phyloP scores from a whole-genome alignment of 2,113 vertebrate genomes.

The Ranitomeya imitator region DNA sequence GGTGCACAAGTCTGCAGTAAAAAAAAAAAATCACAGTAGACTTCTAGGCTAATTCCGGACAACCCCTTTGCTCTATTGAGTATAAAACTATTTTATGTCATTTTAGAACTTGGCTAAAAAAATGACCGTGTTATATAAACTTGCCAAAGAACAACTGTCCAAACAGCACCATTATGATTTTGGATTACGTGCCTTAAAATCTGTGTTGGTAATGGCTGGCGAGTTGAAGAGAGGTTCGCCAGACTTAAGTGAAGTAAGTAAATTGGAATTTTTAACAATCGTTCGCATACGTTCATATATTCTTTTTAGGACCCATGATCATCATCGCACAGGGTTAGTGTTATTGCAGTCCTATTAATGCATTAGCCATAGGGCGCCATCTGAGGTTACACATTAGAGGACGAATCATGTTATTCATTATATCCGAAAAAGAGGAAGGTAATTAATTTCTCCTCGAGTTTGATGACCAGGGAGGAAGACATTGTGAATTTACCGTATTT shows the following conservation, averaged over 20 bases:
- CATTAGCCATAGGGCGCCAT: background rate
- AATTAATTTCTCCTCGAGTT: background rate
- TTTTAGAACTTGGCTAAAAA: conserved; percentile 90
- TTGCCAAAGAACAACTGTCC: conserved; percentile 91
- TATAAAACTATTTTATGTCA: background rate
- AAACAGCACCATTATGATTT: conserved; percentile 98
- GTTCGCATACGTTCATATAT: no score
- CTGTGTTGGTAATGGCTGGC: conserved; percentile 94
- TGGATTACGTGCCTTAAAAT: conserved; percentile 91
- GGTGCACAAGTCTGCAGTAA: no score
- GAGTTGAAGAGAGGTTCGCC: conserved; percentile 90
- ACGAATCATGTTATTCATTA: background rate
- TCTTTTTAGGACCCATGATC: no score
- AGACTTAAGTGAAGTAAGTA: conserved; percentile 84
- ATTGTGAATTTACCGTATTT: background rate
- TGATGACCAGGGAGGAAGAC: background rate
- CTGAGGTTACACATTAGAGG: background rate
- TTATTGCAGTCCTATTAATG: background rate
- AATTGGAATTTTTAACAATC: background rate
- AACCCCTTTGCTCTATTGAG: background rate
- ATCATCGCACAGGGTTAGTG: background rate
- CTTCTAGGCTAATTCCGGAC: no score
- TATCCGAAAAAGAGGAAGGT: no score
- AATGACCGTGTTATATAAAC: conserved; percentile 97
- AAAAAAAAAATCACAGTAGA: no score